Base-by-base conservation (phyloP, 1,140 invertebrate genomes). In the Papilio helenus region DNA sequence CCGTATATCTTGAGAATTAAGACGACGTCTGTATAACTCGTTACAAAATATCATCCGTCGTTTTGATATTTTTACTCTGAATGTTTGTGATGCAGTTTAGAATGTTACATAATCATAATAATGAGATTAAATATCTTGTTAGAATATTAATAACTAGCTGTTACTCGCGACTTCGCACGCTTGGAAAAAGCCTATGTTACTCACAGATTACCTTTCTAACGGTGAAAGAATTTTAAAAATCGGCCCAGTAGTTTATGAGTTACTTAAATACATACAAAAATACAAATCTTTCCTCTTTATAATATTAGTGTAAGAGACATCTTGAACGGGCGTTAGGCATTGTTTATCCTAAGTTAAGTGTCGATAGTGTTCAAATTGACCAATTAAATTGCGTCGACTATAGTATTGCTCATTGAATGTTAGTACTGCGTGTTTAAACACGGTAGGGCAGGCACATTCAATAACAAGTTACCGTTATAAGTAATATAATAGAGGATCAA, bases 401-500 rank as follows among this genome's bases (percentile, higher is more conserved):
- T 49, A 55, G 51, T 20, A 55, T 55, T 55, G 46, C 16, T 55
- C 51, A 55, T 76, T 76, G 73, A 76, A 61, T 58, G 29, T 61
- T 77, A 55, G 44, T 20, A 58, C 34, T 77, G 74, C 29, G 55
- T 42, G 51, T 77, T 61, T 77, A 42, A 79, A 68, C 82, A 84
- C 79, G 72, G 83, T 83, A 87, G 86, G 84, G 72, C 74, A 79
- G 80, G 73, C 79, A 81, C 82, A 83, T 58, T 77, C 80, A 86
- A 85, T 83, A 78, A 73, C 74, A 81, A 74, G 78, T 82, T 77
- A 82, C 84, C 73, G 84, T 85, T 86, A 83, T 82, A 87, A 82
- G 77, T 79, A 86, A 88, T 84, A 81, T 84, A 84, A 88, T 89
- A 85, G 83, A 89, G 86, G 86, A 86, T 58, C 82, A 83, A 84